Evolutionary conservation across 2,797 vertebrate genomes (phyloP), one percentile per base, ranked within the genome.

Genomic region (Myotis daubentonii): DNA sequence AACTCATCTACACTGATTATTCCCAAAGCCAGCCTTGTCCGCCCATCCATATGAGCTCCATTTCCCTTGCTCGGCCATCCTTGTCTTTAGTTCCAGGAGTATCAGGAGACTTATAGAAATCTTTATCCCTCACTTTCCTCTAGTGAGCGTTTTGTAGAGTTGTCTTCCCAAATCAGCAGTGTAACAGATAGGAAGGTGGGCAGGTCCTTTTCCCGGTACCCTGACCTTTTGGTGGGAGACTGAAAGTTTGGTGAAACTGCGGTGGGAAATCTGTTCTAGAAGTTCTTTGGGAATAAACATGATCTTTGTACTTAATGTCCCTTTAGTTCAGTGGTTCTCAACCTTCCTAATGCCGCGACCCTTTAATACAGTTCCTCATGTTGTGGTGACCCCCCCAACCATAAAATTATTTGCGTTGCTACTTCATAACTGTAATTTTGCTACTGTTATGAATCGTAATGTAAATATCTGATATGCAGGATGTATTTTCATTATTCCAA

Each of bases 261-360:
- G 23, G 41, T 66, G 51, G n/a, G 44, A 85, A 85, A 51, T 80
- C 51, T 60, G 30, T 84, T 33, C 12, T 22, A 87, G 38, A 53
- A 60, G 53, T 60, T 78, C 38, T 89, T 68, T 76, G 65, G 44
- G 41, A 92, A 79, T 75, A 90, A 87, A 66, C 38, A 8, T 83
- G 25, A 79, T 79, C 90, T 92, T 89, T 94, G 62, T 90, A 72
- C 65, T 93, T 90, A 78, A 88, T 90, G 57, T 85, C 84, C n/a
- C 57, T 62, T 79, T 71, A 44, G 41, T 11, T 44, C 41, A 44
- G 41, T 44, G 41, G 9, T 44, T 44, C 41, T 44, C 41, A 44
- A 44, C 41, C 41, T 44, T 44, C 41, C 41, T 44, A 44, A 44
- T 44, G 41, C 41, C 1, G 41, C 41, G 41, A 44, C 41, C 41